Evolutionary conservation across 2,797 vertebrate species (phyloP), one percentile per base, ranked within the genome.

Genomic region (Xerus rutilus): DNA sequence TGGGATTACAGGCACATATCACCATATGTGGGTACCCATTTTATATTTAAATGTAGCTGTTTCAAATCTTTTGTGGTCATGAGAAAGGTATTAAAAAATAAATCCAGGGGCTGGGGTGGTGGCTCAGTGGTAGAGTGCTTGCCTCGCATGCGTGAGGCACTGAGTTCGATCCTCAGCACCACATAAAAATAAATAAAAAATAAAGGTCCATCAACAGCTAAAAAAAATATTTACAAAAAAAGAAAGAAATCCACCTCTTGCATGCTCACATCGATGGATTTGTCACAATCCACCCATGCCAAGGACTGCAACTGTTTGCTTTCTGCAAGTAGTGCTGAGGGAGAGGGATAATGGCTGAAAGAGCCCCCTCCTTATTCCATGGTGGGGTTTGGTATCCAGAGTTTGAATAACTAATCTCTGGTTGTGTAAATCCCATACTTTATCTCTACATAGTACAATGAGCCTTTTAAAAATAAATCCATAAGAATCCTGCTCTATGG

Each of bases 51-150:
- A 69, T 30, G 49, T 78, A 83, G 82, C 81, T 83, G 32, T 92
- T 95, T 95, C 30, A 83, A 93, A 93, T 96, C 4, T 87, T 95
- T 67, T 88, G 35, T 91, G 73, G 62, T 59, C 39, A 79, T 57
- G 28, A 82, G 84, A 90, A 93, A 92, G 23, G 10, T 83, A 77
- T 87, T 78, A 81, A 96, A 43, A 70, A 92, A 86, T 90, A 92
- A 91, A 95, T 86, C 59, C 39, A 39, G 15, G 52, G 52, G 52
- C 52, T 52, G 52, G 52, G 14, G 14, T 14, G 15, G 52, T 52
- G 52, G 52, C 52, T 52, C 52, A 52, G 52, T 17, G 14, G 14
- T 15, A 4, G 52, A 52, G 52, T 15, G 14, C 14, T 47, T 10
- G 9, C 45, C 45, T 47, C 5, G 45, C 45, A 47, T 10, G 9